Evolutionary conservation across 1,140 invertebrate genomes (phyloP).

Genomic region (Pemphigus obesinymphae): DNA sequence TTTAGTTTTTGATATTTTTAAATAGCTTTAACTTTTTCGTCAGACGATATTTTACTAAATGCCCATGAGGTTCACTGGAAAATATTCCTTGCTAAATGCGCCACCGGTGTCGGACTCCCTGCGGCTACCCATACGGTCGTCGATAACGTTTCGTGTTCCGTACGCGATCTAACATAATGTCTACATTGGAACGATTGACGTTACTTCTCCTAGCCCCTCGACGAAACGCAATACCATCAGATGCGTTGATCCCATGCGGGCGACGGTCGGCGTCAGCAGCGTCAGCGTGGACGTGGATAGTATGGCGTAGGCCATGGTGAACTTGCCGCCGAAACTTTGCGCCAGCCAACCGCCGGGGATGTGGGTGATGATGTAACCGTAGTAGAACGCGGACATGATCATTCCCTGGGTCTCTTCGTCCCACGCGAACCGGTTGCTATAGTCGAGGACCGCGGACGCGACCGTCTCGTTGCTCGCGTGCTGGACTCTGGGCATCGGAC

Average conservation of each 20-base stretch:
- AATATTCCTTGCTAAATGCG: too few relatives aligned
- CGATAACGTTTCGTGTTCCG: too few relatives aligned
- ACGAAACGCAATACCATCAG: slow-evolving; percentile 62
- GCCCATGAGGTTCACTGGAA: too few relatives aligned
- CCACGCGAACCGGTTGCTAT: slow-evolving; percentile 53
- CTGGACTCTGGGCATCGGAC: background rate
- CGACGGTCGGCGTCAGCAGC: slow-evolving; percentile 61
- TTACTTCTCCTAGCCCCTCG: slow-evolving; percentile 63
- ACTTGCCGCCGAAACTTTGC: slow-evolving; percentile 58
- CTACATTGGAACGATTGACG: too few relatives aligned
- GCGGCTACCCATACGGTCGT: too few relatives aligned
- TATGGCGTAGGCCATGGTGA: slow-evolving; percentile 53
- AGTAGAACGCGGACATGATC: slow-evolving; percentile 59
- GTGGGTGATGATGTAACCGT: slow-evolving; percentile 59
- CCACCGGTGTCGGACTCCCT: too few relatives aligned
- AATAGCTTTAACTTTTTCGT: too few relatives aligned
- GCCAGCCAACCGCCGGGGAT: slow-evolving; percentile 59
- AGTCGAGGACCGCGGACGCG: slow-evolving; percentile 9
- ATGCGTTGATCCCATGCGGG: slow-evolving; percentile 52
- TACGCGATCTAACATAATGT: too few relatives aligned
- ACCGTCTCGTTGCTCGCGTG: too few relatives aligned
- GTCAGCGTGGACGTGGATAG: slow-evolving; percentile 61
- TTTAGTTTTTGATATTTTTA: too few relatives aligned
- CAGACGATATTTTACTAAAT: too few relatives aligned
- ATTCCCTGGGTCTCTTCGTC: slow-evolving; percentile 53